phyloP scores from a whole-genome alignment of 2,888 invertebrate genomes.

The Mimas tiliae region DNA sequence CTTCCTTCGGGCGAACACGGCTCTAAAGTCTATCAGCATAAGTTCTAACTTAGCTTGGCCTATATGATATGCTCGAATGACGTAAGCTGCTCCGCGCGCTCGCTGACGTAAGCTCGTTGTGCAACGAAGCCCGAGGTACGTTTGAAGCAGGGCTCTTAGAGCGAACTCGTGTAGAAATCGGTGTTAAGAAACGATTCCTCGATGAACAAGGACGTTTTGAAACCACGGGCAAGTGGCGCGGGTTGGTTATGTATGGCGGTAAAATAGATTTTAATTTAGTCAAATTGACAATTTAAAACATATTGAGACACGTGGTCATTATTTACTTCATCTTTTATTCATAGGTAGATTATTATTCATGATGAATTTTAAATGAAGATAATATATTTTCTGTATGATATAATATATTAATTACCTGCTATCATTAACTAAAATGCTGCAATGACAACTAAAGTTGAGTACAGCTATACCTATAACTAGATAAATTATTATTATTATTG shows the following conservation, averaged over 20 bases:
- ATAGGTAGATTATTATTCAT: neutral
- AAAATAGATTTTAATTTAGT: constrained; percentile 1
- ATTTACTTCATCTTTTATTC: neutral
- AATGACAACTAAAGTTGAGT: no score
- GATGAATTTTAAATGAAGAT: neutral
- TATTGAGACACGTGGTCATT: constrained; percentile 4
- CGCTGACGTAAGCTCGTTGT: constrained; percentile 85
- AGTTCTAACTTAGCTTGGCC: constrained; percentile 66
- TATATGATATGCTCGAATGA: constrained; percentile 72
- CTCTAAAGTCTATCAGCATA: constrained; percentile 57
- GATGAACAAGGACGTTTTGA: constrained; percentile 69
- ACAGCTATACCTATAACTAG: no score
- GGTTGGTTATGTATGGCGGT: neutral
- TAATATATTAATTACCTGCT: neutral
- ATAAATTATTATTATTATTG: no score
- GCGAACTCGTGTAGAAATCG: constrained; percentile 80
- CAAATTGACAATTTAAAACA: constrained; percentile 11
- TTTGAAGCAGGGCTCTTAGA: constrained; percentile 79
- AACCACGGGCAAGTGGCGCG: constrained; percentile 38
- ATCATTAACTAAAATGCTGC: no score
- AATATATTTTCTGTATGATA: neutral
- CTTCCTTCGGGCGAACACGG: constrained; percentile 52
- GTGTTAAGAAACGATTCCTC: constrained; percentile 75
- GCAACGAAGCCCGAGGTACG: constrained; percentile 81
- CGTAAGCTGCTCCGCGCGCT: constrained; percentile 81